A percentile compares a stretch with the other conserved stretches of the same genome.
These are phyloP conservation scores for Brachyistius frenatus DNA, from an alignment of 2,113 vertebrate species.

Conservation along the genomic window DNA sequence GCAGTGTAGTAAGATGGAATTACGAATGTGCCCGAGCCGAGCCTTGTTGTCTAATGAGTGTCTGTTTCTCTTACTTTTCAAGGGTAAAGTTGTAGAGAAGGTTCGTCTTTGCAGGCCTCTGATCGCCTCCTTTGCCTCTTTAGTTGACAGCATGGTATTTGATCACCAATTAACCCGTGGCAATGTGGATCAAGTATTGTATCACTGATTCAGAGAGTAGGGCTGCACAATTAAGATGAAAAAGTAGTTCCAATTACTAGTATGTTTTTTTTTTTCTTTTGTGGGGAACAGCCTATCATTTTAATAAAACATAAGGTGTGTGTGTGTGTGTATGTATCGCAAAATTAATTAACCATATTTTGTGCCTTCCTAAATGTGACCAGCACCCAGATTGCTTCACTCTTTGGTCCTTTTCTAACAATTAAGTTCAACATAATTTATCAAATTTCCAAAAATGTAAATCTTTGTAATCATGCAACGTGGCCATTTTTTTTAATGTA, in stretches of 20 bases:
- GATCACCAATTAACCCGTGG: constrained; percentile 44
- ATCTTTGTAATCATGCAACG: neutral
- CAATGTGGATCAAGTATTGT: constrained; percentile 1
- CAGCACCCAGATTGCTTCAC: no score
- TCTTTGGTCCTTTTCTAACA: neutral
- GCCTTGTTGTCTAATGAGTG: constrained; percentile 39
- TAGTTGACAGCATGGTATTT: constrained; percentile 67
- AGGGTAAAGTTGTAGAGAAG: constrained; percentile 84
- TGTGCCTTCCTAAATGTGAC: neutral
- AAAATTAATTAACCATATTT: neutral
- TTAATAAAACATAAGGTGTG: no score
- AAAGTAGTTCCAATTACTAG: neutral
- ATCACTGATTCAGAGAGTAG: constrained; percentile 11
- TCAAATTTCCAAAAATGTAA: neutral
- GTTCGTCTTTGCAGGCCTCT: constrained; percentile 65
- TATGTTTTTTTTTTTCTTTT: neutral
- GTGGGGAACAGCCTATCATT: neutral
- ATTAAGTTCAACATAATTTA: neutral
- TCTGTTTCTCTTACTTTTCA: constrained; percentile 53
- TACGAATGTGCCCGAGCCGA: neutral
- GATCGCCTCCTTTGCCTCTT: constrained; percentile 3
- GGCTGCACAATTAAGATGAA: constrained; percentile 55
- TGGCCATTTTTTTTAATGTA: neutral
- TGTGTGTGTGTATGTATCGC: no score
- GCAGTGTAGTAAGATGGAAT: neutral